Evolutionary conservation across 2,888 invertebrate species (phyloP), one percentile per base, ranked within the genome.

Genomic region (Leptopterna dolabrata): DNA sequence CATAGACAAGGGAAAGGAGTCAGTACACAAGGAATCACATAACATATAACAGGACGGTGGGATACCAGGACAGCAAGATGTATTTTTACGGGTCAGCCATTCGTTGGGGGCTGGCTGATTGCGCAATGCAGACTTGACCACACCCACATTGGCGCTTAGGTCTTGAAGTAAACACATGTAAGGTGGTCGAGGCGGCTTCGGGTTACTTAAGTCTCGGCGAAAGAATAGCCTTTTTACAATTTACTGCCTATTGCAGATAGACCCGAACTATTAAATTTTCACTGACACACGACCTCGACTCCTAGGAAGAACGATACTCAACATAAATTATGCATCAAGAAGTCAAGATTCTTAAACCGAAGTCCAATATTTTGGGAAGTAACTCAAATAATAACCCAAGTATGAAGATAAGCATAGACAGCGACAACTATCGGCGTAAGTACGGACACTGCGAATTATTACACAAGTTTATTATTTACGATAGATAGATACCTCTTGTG

Each of bases 111-210:
- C 16, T 7, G 16, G 30, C n/a, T 73, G 13, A 24, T 78, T 43
- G 43, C 78, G 78, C 78, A 78, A 78, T 30, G 19, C 45, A 14
- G 16, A 16, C 24, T 45, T 14, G 45, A 78, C 78, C 78, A 45
- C 78, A 78, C 78, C 78, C 47, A 16, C 78, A 24, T 19, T 27
- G 63, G 63, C 63, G 63, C 63, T 63, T 63, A 63, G 78, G 16
- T 76, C 78, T 30, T 43, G 78, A 78, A 78, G 78, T 78, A 78
- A 78, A 78, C 78, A 78, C 78, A 78, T 76, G 19, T 45, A 78
- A 41, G 78, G 78, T 30, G 45, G 78, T 19, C 45, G 47, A 78
- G 78, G 45, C 16, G 27, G 78, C 43, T 36, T 36, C 29, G 73
- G 36, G 24, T 63, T 63, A 27, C 63, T 63, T 24, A 63, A 63